These are phyloP conservation scores for Isaurus tuberculatus DNA, from an alignment of 92 coral and sea anemone genomes.

Conservation along the genomic window DNA sequence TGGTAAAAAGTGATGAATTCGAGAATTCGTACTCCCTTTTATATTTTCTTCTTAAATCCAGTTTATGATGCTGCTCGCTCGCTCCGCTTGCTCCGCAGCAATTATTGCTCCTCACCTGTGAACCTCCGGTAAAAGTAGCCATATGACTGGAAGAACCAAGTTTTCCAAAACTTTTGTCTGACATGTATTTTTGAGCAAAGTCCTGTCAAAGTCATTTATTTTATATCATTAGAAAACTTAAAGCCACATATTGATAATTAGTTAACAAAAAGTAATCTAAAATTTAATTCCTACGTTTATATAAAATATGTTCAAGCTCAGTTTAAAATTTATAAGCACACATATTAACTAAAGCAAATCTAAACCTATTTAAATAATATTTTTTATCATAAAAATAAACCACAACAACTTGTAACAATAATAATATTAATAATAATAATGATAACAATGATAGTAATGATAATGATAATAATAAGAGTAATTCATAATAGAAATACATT, in stretches of 20 bases:
- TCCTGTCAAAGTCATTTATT: conserved; percentile 59
- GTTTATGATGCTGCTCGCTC: too few species aligned
- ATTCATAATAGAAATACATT: not conserved
- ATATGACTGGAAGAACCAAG: conserved; percentile 68
- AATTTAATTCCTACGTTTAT: too few species aligned
- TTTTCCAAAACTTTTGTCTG: conserved; percentile 64
- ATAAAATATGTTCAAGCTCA: too few species aligned
- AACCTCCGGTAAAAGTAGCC: conserved; percentile 53
- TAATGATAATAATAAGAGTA: not conserved
- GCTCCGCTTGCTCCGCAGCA: too few species aligned
- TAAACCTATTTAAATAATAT: not conserved
- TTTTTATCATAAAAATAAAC: too few species aligned
- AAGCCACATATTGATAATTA: not conserved
- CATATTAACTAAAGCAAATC: not conserved
- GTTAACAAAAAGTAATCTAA: not conserved
- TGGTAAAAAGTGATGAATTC: too few species aligned
- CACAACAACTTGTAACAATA: not conserved
- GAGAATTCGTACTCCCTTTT: too few species aligned
- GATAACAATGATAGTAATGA: not conserved
- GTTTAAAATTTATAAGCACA: too few species aligned
- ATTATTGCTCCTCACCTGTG: conserved; percentile 56
- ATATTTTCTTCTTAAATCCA: too few species aligned
- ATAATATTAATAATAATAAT: not conserved
- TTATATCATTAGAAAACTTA: not conserved
- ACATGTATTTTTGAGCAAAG: conserved; percentile 75